Evolutionary conservation across 92 coral and sea anemone genomes (phyloP).

Genomic region (Micromussa lordhowensis): DNA sequence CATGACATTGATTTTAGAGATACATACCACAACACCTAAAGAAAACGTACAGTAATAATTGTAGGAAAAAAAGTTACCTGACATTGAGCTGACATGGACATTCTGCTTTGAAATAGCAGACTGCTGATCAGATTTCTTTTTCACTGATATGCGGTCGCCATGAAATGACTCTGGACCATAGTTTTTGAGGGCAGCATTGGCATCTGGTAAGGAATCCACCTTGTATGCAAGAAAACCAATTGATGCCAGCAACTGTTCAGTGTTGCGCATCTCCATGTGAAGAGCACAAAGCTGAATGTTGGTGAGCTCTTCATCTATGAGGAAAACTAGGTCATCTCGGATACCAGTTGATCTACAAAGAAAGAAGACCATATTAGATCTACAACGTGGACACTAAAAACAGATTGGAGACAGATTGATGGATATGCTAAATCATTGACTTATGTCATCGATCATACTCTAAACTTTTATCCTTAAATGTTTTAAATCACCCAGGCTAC

Average conservation of each 20-base stretch:
- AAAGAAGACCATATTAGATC: neutral
- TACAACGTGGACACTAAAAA: neutral
- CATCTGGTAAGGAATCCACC: constrained; percentile 42
- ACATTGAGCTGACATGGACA: constrained; percentile 58
- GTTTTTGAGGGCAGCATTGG: constrained; percentile 28
- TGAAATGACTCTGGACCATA: constrained; percentile 61
- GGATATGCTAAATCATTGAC: neutral
- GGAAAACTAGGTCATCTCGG: constrained; percentile 54
- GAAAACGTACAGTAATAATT: too few relatives aligned
- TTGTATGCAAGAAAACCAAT: constrained; percentile 43
- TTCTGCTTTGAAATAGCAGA: constrained; percentile 47
- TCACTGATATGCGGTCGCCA: constrained; percentile 27
- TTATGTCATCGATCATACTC: neutral
- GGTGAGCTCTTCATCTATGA: constrained; percentile 54
- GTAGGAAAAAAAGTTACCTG: neutral
- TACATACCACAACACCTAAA: too few relatives aligned
- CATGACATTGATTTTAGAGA: too few relatives aligned
- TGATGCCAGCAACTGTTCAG: constrained; percentile 58
- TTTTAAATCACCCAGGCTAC: neutral
- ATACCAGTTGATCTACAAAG: constrained; percentile 53
- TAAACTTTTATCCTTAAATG: neutral
- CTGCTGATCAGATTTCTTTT: constrained; percentile 49
- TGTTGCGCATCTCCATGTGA: constrained; percentile 54
- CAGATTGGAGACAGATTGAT: neutral
- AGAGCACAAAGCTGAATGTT: constrained; percentile 55